A percentile compares a stretch with the other conserved stretches of the same genome.
Evolutionary conservation across 2,797 vertebrate genomes (phyloP).

Genomic region (Hemibagrus guttatus): DNA sequence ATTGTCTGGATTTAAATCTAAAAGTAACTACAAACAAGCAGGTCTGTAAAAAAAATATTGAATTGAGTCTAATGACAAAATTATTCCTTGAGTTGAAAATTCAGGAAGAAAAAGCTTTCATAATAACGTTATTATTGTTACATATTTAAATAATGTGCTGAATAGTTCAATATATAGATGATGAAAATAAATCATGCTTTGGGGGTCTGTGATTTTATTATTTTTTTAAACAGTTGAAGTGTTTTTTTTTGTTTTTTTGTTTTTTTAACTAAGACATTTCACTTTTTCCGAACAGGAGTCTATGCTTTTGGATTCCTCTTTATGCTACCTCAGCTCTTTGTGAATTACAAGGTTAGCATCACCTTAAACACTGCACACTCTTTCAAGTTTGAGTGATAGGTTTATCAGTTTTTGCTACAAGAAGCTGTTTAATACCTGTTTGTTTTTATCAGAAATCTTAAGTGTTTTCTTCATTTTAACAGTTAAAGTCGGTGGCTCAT

Average conservation of each 20-base stretch:
- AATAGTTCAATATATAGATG: neutral
- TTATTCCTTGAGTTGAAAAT: neutral
- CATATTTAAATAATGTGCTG: neutral
- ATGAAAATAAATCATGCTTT: neutral
- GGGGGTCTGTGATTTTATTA: too few species aligned
- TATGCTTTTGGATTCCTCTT: conserved; percentile 99
- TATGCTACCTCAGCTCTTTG: conserved; percentile 98
- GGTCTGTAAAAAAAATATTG: neutral
- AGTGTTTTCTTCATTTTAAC: conserved; percentile 50
- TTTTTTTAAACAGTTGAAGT: neutral
- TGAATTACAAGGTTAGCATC: conserved; percentile 93
- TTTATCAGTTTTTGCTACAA: neutral
- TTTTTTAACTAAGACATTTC: neutral
- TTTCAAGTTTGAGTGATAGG: neutral
- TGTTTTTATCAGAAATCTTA: neutral
- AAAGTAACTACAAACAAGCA: neutral
- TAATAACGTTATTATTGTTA: neutral
- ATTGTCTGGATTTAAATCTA: neutral
- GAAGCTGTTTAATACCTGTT: neutral
- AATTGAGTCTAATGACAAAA: neutral
- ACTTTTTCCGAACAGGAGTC: conserved; percentile 77
- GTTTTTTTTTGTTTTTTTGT: neutral
- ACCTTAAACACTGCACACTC: neutral
- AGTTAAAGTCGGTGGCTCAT: conserved; percentile 98
- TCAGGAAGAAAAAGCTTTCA: neutral